Conservation (phyloP, 2,113 vertebrate genomes). For the Perca fluviatilis region DNA sequence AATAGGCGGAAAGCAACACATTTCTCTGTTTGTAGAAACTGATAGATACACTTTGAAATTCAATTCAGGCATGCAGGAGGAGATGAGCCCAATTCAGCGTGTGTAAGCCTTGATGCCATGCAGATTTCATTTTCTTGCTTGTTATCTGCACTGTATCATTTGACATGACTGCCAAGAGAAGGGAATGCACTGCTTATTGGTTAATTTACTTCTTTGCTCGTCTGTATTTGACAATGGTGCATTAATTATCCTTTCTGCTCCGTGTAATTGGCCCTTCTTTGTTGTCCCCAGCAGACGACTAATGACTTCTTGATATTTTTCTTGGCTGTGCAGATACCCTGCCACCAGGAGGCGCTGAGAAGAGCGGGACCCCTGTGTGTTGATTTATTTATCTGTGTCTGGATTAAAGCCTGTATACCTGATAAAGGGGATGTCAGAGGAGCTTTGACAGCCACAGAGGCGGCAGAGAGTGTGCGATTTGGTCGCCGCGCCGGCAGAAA, state of each 20-base stretch:
- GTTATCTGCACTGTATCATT: constrained; percentile 59
- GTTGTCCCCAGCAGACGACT: constrained; percentile 63
- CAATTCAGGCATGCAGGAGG: constrained; percentile 58
- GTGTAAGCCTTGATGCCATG: constrained; percentile 60
- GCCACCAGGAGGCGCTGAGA: constrained; percentile 82
- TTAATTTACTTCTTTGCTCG: constrained; percentile 40
- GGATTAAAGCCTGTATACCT: constrained; percentile 84
- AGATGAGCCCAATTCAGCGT: constrained; percentile 70
- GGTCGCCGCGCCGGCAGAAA: constrained; percentile 82
- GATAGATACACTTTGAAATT: constrained; percentile 80
- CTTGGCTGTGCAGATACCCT: constrained; percentile 54
- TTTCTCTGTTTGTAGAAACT: constrained; percentile 81
- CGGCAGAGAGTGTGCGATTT: constrained; percentile 84
- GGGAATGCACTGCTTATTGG: constrained; percentile 24
- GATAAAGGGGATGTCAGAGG: constrained; percentile 86
- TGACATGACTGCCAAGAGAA: constrained; percentile 47
- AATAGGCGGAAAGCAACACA: constrained; percentile 72
- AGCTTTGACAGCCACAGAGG: constrained; percentile 85
- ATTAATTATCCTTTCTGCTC: constrained; percentile 67
- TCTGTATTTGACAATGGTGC: constrained; percentile 53
- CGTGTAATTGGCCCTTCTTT: constrained; percentile 64
- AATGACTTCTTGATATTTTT: constrained; percentile 66
- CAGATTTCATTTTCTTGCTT: constrained; percentile 57
- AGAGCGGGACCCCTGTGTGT: constrained; percentile 71
- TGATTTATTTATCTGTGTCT: constrained; percentile 86